A percentile compares a stretch with the other conserved stretches of the same genome.
Evolutionary conservation across 2,888 invertebrate species (phyloP).

Genomic region (Boloria euphrosyne): DNA sequence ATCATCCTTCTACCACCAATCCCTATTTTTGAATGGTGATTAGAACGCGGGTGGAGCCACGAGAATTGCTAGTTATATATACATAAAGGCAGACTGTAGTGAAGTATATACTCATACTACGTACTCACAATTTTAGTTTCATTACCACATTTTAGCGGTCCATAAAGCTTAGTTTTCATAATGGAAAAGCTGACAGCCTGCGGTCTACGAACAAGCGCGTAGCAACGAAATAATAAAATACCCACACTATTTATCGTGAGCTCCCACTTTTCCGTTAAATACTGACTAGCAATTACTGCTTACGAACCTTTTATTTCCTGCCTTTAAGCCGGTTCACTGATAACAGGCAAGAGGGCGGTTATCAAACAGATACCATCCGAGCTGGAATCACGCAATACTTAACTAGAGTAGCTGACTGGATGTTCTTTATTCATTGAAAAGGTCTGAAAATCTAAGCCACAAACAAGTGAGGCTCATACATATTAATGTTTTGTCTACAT

Average conservation of each 20-base stretch:
- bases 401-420: slow-evolving; percentile 43
- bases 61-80: too few relatives aligned
- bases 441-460: slow-evolving; percentile 71
- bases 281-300: slow-evolving; percentile 49
- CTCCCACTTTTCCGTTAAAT: slow-evolving; percentile 35
- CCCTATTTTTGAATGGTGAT: too few relatives aligned
- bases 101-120: neutral
- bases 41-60: too few relatives aligned
- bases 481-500: slow-evolving; percentile 78
- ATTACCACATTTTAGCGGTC: slow-evolving; percentile 16
- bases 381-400: slow-evolving; percentile 63
- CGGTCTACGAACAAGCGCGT: slow-evolving; percentile 13
- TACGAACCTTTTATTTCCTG: slow-evolving; percentile 65
- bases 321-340: slow-evolving; percentile 56
- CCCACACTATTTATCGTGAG: slow-evolving; percentile 23
- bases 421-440: slow-evolving; percentile 70
- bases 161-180: slow-evolving; percentile 21
- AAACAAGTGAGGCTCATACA: slow-evolving; percentile 75
- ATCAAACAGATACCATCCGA: slow-evolving; percentile 53
- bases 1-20: too few relatives aligned
- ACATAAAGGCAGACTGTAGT: neutral
- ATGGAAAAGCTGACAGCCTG: slow-evolving; percentile 21
- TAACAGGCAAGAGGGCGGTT: slow-evolving; percentile 53
- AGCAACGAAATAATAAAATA: slow-evolving; percentile 23
- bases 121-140: slow-evolving; percentile 14